Evolutionary conservation across 2,113 vertebrate species (phyloP).

Genomic region (Erythrocebus patas): DNA sequence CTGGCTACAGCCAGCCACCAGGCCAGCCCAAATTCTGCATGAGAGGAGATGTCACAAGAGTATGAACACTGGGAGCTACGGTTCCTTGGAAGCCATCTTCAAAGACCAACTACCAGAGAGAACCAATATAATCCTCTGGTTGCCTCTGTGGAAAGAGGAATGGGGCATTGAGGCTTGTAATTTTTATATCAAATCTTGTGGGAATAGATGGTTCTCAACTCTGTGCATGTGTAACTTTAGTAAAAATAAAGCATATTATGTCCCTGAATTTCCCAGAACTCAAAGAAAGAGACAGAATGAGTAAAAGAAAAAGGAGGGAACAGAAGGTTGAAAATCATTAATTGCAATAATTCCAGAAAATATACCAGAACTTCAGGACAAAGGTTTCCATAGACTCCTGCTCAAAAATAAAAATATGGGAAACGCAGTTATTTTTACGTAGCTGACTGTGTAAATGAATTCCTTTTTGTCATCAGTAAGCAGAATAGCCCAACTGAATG

Average conservation of each 20-base stretch:
- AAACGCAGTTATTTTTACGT: neutral
- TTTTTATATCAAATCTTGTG: neutral
- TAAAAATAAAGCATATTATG: neutral
- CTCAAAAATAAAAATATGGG: neutral
- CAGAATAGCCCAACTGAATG: neutral
- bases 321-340: neutral
- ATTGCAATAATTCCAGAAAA: neutral
- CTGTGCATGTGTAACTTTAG: neutral
- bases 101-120: neutral
- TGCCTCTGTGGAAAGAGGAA: neutral
- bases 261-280: neutral
- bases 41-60: too few relatives aligned
- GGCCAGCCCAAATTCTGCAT: neutral
- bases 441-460: neutral
- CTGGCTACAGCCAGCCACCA: neutral
- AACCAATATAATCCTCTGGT: neutral
- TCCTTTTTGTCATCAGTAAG: constrained; percentile 35
- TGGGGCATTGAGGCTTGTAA: neutral
- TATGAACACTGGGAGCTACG: neutral
- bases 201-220: neutral
- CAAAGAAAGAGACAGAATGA: neutral
- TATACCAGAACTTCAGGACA: neutral
- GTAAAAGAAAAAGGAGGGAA: neutral
- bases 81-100: neutral
- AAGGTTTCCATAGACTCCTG: neutral